Evolutionary conservation across 35 echinoderm and acorn worm genomes (phyloP).

Genomic region (Lytechinus variegatus): DNA sequence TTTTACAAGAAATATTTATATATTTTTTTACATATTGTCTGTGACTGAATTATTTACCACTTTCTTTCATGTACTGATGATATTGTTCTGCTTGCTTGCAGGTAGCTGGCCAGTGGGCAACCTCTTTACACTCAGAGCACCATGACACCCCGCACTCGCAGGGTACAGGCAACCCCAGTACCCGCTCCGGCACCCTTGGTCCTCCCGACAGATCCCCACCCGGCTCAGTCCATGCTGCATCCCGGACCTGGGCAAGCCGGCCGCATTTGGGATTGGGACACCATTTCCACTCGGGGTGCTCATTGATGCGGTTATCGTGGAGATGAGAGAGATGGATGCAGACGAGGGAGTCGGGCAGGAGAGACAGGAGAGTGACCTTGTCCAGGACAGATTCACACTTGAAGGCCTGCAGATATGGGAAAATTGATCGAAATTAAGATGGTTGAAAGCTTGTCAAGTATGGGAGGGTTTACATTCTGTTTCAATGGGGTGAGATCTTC

Average conservation of each 20-base stretch:
- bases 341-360: slow-evolving; percentile 54
- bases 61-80: slow-evolving; percentile 31
- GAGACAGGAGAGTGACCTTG: slow-evolving; percentile 58
- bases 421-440: too few relatives aligned
- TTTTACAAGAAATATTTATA: too few relatives aligned
- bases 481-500: too few relatives aligned
- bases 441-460: too few relatives aligned
- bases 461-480: too few relatives aligned
- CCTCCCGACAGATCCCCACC: background rate
- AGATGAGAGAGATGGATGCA: slow-evolving; percentile 38
- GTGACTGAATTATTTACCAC: slow-evolving; percentile 49
- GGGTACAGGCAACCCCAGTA: slow-evolving; percentile 54
- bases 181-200: background rate
- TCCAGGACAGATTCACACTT: slow-evolving; percentile 59
- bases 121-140: slow-evolving; percentile 68
- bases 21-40: too few relatives aligned
- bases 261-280: slow-evolving; percentile 74
- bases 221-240: background rate
- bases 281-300: slow-evolving; percentile 60
- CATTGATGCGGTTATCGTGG: slow-evolving; percentile 49
- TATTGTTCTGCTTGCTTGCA: slow-evolving; percentile 73
- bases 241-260: slow-evolving; percentile 54
- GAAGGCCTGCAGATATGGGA: slow-evolving; percentile 50
- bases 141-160: slow-evolving; percentile 77
- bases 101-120: slow-evolving; percentile 78